Conservation (phyloP, 2,797 vertebrate species). For the Phyllotis vaccarum region DNA sequence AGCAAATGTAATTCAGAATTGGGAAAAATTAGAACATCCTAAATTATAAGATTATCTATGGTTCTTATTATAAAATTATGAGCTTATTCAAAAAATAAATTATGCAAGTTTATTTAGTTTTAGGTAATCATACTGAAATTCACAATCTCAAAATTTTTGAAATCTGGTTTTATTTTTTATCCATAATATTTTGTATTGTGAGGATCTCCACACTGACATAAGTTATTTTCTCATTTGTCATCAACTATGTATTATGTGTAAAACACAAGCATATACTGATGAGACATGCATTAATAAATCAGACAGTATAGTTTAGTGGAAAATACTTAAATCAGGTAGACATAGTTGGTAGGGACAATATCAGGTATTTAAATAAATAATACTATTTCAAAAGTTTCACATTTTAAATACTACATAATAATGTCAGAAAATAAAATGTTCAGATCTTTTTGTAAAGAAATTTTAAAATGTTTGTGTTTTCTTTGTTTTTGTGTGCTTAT, state of each 20-base stretch:
- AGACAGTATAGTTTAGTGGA: neutral
- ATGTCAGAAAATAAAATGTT: conserved; percentile 30
- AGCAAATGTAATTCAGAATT: neutral
- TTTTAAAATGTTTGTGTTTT: neutral
- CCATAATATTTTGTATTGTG: neutral
- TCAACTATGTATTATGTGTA: neutral
- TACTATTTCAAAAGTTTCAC: neutral
- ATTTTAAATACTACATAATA: neutral
- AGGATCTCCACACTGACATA: neutral
- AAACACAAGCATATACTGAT: neutral
- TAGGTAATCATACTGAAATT: neutral
- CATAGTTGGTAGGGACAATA: neutral
- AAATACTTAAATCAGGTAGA: neutral
- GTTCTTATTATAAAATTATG: neutral
- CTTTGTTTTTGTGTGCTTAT: neutral
- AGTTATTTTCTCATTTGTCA: neutral
- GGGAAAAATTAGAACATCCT: neutral
- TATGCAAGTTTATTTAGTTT: neutral
- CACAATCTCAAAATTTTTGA: neutral
- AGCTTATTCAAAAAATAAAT: neutral
- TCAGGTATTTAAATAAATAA: neutral
- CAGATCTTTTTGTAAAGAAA: neutral
- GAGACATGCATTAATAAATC: neutral
- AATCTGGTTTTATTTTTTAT: neutral
- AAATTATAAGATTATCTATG: neutral